Percentiles rank a stretch among this genome's conserved stretches.
Conservation (phyloP, 2,113 vertebrate genomes). For the Thunnus maccoyii region DNA sequence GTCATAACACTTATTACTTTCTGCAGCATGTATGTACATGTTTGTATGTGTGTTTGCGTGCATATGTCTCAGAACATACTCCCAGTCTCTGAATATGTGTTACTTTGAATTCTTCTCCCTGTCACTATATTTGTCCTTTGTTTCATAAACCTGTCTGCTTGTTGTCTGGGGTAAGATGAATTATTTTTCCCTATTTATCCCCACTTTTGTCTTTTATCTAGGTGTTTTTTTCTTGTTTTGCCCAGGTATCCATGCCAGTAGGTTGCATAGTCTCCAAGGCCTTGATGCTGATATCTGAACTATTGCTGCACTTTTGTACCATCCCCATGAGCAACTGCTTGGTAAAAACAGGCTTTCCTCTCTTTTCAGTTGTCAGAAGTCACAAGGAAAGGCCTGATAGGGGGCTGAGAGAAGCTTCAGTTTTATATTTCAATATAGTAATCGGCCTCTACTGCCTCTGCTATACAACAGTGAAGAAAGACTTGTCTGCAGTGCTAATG, state of each 20-base stretch:
- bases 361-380: conserved; percentile 37
- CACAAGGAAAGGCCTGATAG: conserved; percentile 35
- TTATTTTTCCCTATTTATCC: conserved; percentile 52
- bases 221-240: conserved; percentile 45
- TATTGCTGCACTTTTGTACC: conserved; percentile 54
- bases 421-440: conserved; percentile 53
- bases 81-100: conserved; percentile 42
- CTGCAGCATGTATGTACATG: conserved; percentile 27
- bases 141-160: conserved; percentile 62
- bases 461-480: conserved; percentile 1
- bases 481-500: conserved; percentile 28
- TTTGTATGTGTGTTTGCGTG: conserved; percentile 42
- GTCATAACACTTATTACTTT: conserved; percentile 66
- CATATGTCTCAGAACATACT: conserved; percentile 56
- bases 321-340: conserved; percentile 29
- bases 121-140: conserved; percentile 55
- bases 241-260: conserved; percentile 46
- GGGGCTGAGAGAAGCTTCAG: conserved; percentile 23
- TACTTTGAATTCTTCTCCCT: conserved; percentile 54
- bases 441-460: conserved; percentile 19
- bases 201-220: conserved; percentile 46
- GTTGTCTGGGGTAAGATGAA: conserved; percentile 39
- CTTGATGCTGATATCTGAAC: conserved; percentile 42
- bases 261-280: conserved; percentile 28
- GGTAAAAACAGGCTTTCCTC: conserved; percentile 45